These are phyloP conservation scores for Heteronetta atricapilla DNA, from an alignment of 2,113 vertebrate species.

Conservation along the genomic window DNA sequence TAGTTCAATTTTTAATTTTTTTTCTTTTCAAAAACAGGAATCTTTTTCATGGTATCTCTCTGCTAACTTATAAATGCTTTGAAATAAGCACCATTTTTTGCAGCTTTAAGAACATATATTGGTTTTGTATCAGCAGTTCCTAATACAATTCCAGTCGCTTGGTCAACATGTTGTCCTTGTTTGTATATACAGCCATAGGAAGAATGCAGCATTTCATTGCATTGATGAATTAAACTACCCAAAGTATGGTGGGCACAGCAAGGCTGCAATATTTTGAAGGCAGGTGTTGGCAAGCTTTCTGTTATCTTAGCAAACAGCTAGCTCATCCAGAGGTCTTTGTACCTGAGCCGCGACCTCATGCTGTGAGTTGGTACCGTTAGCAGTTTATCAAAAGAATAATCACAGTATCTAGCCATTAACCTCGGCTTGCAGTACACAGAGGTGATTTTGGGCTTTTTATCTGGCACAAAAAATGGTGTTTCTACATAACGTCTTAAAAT, in stretches of 20 bases:
- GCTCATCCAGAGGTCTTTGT: neutral
- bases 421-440: neutral
- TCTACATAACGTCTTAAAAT: neutral
- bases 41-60: neutral
- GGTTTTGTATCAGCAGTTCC: neutral
- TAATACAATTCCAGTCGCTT: neutral
- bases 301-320: neutral
- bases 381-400: neutral
- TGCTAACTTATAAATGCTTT: neutral
- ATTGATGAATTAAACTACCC: neutral
- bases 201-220: neutral
- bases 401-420: neutral
- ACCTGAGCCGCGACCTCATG: neutral
- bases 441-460: neutral
- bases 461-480: neutral
- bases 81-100: neutral
- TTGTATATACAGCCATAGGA: neutral
- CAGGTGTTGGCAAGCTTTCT: neutral
- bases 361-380: neutral
- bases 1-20: neutral
- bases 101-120: neutral
- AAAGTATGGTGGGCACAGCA: neutral
- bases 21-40: neutral
- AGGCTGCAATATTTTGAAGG: neutral
- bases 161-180: neutral